Conservation (phyloP, 2,797 vertebrate genomes). For the Remorina albescens region DNA sequence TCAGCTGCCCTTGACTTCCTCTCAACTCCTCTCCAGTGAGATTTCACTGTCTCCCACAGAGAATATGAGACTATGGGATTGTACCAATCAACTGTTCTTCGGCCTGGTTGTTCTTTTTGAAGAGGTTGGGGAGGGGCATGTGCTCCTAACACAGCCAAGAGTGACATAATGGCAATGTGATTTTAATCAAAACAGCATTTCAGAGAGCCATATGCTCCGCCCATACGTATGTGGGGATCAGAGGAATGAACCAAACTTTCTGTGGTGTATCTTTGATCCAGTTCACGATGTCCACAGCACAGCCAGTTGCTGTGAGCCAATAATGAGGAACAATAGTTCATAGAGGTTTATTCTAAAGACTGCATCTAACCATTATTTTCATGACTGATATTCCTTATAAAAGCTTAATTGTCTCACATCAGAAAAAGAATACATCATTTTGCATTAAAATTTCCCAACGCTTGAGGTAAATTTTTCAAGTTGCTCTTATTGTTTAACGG, state of each 20-base stretch:
- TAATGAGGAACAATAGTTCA: conserved; percentile 13
- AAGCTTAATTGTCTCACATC: neutral
- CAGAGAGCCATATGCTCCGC: conserved; percentile 68
- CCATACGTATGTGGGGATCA: conserved; percentile 56
- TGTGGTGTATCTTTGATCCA: conserved; percentile 32
- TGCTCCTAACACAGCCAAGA: conserved; percentile 74
- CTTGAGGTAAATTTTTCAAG: conserved; percentile 9
- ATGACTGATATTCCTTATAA: conserved; percentile 10
- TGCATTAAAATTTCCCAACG: conserved; percentile 2
- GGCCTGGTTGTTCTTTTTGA: conserved; percentile 61
- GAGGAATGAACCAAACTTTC: conserved; percentile 44
- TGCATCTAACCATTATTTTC: conserved; percentile 11
- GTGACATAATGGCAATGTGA: conserved; percentile 84
- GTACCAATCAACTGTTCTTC: conserved; percentile 46
- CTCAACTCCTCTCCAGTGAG: conserved; percentile 51
- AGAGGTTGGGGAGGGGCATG: conserved; percentile 70
- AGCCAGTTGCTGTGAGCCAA: conserved; percentile 11
- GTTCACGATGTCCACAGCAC: neutral
- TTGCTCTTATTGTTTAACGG: neutral
- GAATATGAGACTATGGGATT: conserved; percentile 53
- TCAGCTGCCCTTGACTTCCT: conserved; percentile 72
- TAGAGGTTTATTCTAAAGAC: conserved; percentile 7
- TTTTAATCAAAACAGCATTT: conserved; percentile 87
- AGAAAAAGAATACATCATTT: neutral
- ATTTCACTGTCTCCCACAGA: conserved; percentile 62